Evolutionary conservation across 2,888 invertebrate species (phyloP), one percentile per base, ranked within the genome.

Genomic region (Heteromurus nitidus): DNA sequence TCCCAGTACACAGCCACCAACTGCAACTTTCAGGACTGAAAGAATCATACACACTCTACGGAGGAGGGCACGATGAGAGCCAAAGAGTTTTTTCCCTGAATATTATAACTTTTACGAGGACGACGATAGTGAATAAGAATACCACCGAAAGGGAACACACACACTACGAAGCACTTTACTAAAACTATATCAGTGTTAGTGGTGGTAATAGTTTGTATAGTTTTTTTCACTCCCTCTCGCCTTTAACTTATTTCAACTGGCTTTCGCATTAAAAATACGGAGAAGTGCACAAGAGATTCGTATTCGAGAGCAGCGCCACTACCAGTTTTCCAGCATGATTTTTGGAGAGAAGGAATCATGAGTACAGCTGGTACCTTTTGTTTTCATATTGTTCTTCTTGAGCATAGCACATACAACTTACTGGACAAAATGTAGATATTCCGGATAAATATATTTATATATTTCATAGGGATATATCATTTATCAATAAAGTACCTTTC

Each of bases 341-440:
- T 50, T 50, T 18, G 50, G 18, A 50, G 22, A 9, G 22, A 13
- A n/a, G 47, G 55, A 55, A 26, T 22, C n/a, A 42, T 30, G 67
- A 44, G 53, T 76, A 65, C 76, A 77, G 69, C 76, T 77, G 76
- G 76, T 77, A 69, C 68, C 76, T 77, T 44, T 77, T 69, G 60
- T 44, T 30, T 62, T 31, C 67, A 67, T 58, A 70, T 5, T 3
- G 50, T 44, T 26, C 18, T n/a, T 11, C n/a, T 7, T 3, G 50
- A 18, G 50, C 50, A 50, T 9, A 1, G 50, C 18, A n/a, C n/a
- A n/a, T n/a, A n/a, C n/a, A n/a, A n/a, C n/a, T n/a, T n/a, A n/a
- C n/a, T n/a, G n/a, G n/a, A n/a, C n/a, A n/a, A n/a, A n/a, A n/a
- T n/a, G n/a, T n/a, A n/a, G n/a, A n/a, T n/a, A n/a, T n/a, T n/a